Conservation (phyloP, 1,140 invertebrate genomes). For the Drosophila kepulauana region DNA sequence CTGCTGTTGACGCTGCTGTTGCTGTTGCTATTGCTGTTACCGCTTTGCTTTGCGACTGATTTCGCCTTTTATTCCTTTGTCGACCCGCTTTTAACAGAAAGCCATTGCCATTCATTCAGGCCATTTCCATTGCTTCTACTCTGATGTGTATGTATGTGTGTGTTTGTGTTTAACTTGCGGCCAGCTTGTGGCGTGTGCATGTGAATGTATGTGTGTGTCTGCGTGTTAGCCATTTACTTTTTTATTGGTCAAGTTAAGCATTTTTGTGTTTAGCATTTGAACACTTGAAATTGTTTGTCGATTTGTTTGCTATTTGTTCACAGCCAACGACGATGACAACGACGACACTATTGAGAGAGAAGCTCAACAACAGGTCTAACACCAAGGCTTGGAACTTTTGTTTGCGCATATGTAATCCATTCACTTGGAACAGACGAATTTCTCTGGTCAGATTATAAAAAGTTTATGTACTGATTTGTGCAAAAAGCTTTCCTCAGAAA, state of each 20-base stretch:
- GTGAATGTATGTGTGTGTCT: conserved; percentile 32
- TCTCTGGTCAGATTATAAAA: neutral
- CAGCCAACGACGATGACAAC: conserved; percentile 26
- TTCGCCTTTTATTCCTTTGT: conserved; percentile 53
- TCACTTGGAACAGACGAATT: neutral
- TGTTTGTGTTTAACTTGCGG: conserved; percentile 53
- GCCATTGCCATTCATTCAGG: conserved; percentile 57
- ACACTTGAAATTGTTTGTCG: conserved; percentile 59
- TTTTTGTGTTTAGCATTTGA: conserved; percentile 57
- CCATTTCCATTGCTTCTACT: conserved; percentile 21
- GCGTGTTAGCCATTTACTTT: conserved; percentile 57
- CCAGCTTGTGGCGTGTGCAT: conserved; percentile 46
- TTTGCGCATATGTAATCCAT: neutral
- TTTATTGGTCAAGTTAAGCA: conserved; percentile 63
- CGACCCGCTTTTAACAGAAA: conserved; percentile 55
- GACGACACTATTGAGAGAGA: conserved; percentile 16
- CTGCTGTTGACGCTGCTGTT: conserved; percentile 16
- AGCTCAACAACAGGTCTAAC: conserved; percentile 7
- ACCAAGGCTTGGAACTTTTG: neutral
- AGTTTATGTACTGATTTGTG: neutral
- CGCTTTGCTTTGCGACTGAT: conserved; percentile 47
- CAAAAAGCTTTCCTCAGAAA: neutral
- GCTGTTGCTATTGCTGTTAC: conserved; percentile 10
- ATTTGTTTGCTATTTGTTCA: conserved; percentile 55
- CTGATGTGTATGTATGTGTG: conserved; percentile 10